Base-by-base conservation (phyloP, 2,113 vertebrate genomes). In the Corvus cornix region DNA sequence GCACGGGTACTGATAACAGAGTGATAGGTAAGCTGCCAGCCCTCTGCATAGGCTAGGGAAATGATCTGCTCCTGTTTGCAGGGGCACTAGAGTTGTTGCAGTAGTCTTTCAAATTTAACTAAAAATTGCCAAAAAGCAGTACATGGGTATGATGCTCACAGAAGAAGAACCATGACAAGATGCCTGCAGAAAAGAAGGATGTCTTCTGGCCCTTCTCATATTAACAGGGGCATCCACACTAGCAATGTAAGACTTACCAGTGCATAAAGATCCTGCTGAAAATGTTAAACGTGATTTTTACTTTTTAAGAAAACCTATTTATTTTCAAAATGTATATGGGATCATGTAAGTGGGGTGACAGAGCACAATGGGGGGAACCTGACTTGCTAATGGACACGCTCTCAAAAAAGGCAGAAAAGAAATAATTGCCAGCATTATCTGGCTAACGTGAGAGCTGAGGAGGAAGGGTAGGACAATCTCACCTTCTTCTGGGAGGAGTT, bases 301-400 rank as follows among this genome's bases (percentile, higher is more conserved):
- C 19, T 48, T 83, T 59, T 64, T 24, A 76, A 85, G 48, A 33
- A 63, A 70, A 31, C 2, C 0, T 23, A 3, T 44, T 56, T 63
- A 19, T 41, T 78, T 56, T 55, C 7, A 64, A 62, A 64, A 66
- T 6, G 0, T 26, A 13, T 9, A 2, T 37, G 13, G n/a, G 18
- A 55, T 7, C 9, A 9, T 5, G 7, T 23, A n/a, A 59, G 7
- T 4, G 5, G 24, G 30, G 15, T 21, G 46, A 48, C 56, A 85
- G 16, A 44, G 35, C 21, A 20, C 0, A 1, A 7, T 13, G 10
- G 37, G 31, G 35, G 76, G 56, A 85, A 55, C 53, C 48, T 59
- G 52, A 37, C 11, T 67, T 0, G 0, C 19, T 52, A 59, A 55
- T 20, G 16, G 21, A 46, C 26, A 26, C 17, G 18, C 3, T 48